Conservation (phyloP, 2,888 invertebrate species). For the Oligia strigilis region DNA sequence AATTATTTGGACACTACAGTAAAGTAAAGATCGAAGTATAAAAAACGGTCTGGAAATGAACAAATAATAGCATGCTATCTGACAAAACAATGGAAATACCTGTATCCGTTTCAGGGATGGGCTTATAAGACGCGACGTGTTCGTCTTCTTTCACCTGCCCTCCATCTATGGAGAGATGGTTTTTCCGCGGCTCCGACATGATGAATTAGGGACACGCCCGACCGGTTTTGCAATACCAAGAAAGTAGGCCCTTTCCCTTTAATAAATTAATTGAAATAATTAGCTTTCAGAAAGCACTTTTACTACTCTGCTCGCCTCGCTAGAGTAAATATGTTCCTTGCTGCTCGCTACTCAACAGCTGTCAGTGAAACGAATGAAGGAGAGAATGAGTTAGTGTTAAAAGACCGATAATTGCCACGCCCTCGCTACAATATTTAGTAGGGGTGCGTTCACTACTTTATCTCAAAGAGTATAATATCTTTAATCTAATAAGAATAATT, state of each 20-base stretch:
- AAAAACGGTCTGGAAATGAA: not conserved
- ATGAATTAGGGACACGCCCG: constrained; percentile 71
- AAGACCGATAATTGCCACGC: constrained; percentile 49
- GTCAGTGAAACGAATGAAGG: constrained; percentile 51
- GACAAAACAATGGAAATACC: constrained; percentile 77
- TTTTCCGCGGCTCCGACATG: constrained; percentile 87
- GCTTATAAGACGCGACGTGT: constrained; percentile 89
- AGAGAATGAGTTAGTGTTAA: constrained; percentile 12
- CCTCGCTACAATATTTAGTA: constrained; percentile 27
- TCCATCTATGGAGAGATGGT: constrained; percentile 86
- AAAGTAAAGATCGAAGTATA: not conserved
- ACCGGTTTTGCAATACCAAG: constrained; percentile 75
- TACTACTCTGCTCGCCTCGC: not conserved
- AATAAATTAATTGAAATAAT: constrained; percentile 71
- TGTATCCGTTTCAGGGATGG: constrained; percentile 90
- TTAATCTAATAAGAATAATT: too few species aligned
- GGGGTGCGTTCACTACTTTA: constrained; percentile 5
- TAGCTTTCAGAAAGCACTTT: constrained; percentile 59
- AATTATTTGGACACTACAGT: not conserved
- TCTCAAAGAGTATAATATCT: not conserved
- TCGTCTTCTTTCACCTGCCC: constrained; percentile 89
- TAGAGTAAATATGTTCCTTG: too few species aligned
- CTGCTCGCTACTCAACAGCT: constrained; percentile 34
- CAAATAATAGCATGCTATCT: not conserved
- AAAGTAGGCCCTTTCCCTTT: constrained; percentile 74